Percentiles rank a stretch among this genome's conserved stretches.
These are phyloP conservation scores for Ctenomys sociabilis DNA, from an alignment of 2,113 vertebrate genomes.

Conservation along the genomic window DNA sequence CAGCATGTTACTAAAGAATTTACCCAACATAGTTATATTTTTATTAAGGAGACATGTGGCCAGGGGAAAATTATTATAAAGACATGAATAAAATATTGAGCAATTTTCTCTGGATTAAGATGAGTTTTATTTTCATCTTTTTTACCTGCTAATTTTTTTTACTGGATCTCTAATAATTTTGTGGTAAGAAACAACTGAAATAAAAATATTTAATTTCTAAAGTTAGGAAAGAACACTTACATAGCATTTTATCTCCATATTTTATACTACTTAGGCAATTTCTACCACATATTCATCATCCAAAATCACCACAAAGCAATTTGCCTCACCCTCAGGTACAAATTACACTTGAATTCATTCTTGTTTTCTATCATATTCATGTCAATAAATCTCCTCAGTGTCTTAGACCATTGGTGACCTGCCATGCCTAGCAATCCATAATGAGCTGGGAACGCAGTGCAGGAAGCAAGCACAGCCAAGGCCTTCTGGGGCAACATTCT, in stretches of 20 bases:
- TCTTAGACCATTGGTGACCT: background rate
- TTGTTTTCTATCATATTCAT: slow-evolving; percentile 38
- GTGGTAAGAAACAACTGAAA: slow-evolving; percentile 22
- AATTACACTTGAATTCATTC: slow-evolving; percentile 46
- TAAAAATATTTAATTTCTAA: slow-evolving; percentile 58
- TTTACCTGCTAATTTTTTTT: slow-evolving; percentile 35
- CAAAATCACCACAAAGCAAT: slow-evolving; percentile 26
- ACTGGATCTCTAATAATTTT: slow-evolving; percentile 48
- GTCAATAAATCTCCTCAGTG: slow-evolving; percentile 56
- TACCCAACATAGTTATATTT: background rate
- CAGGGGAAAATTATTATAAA: background rate
- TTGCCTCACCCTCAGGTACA: background rate
- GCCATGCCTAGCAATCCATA: slow-evolving; percentile 1
- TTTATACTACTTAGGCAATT: slow-evolving; percentile 23
- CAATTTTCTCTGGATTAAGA: slow-evolving; percentile 26
- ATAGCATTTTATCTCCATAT: slow-evolving; percentile 15
- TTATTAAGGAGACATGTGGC: background rate
- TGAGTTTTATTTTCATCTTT: slow-evolving; percentile 55
- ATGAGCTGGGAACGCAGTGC: background rate
- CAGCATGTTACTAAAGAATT: slow-evolving; percentile 8
- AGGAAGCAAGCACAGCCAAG: background rate
- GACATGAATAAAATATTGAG: slow-evolving; percentile 19
- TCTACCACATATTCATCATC: background rate
- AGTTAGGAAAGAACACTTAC: slow-evolving; percentile 8
- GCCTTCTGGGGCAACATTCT: background rate